A percentile compares a stretch with the other conserved stretches of the same genome.
Conservation (phyloP, 2,113 vertebrate species). For the Cavia aperea region DNA sequence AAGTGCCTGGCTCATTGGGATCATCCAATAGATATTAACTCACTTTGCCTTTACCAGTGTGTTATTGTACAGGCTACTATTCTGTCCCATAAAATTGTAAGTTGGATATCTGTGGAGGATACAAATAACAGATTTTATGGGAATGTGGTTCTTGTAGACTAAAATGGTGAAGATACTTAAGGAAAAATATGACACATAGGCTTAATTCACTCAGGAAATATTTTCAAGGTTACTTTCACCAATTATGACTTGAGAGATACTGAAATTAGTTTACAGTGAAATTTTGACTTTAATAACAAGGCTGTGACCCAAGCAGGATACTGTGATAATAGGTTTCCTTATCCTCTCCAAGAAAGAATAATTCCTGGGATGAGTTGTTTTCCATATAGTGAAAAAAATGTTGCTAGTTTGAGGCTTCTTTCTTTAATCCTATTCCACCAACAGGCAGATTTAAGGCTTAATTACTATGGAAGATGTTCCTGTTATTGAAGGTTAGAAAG, state of each 20-base stretch:
- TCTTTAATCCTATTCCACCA: background rate
- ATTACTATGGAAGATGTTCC: background rate
- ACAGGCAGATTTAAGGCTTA: background rate
- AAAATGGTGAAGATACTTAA: background rate
- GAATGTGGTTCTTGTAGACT: background rate
- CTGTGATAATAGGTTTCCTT: background rate
- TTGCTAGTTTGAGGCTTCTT: background rate
- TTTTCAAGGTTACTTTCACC: background rate
- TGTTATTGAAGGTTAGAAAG: background rate
- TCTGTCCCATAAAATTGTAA: background rate
- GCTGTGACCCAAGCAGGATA: background rate
- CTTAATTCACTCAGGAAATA: conserved; percentile 30
- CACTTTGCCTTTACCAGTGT: background rate
- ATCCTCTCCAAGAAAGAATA: background rate
- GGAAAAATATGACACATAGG: background rate
- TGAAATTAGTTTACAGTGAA: background rate
- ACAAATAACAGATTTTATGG: background rate
- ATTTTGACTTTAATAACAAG: background rate
- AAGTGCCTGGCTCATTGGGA: background rate
- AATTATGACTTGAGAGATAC: background rate
- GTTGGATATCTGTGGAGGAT: background rate
- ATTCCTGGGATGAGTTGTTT: background rate
- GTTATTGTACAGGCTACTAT: background rate
- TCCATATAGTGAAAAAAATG: background rate
- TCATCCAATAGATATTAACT: background rate